phyloP scores from a whole-genome alignment of 2,888 invertebrate species.

The Cheilosia soror region DNA sequence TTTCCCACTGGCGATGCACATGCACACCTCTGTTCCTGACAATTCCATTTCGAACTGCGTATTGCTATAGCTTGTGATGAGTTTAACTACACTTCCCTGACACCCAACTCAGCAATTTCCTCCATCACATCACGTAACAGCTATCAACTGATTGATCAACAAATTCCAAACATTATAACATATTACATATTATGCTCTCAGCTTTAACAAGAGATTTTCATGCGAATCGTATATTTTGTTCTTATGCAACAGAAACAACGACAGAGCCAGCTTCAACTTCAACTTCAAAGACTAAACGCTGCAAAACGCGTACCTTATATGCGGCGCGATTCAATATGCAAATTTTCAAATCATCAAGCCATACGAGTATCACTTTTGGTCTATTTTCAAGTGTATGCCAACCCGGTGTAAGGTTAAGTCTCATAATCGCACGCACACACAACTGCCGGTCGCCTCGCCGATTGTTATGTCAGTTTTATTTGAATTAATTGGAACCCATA shows the following conservation, averaged over 20 bases:
- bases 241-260: constrained; percentile 50
- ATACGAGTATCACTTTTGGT: background rate
- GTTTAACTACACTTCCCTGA: no score
- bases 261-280: background rate
- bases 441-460: background rate
- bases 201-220: constrained; percentile 46
- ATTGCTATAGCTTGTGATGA: no score
- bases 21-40: no score
- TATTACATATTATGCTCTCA: constrained; percentile 13
- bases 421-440: constrained; percentile 32
- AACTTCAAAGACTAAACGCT: constrained; percentile 22
- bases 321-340: constrained; percentile 34
- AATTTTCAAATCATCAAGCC: constrained; percentile 37
- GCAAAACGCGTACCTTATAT: background rate
- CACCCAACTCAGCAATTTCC: background rate
- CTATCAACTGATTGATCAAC: constrained; percentile 63
- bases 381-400: constrained; percentile 46
- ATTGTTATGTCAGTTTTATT: constrained; percentile 47
- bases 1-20: no score
- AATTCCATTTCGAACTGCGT: no score
- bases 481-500: constrained; percentile 40
- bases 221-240: constrained; percentile 56
- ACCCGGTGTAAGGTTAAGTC: constrained; percentile 38
- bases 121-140: constrained; percentile 43
- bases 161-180: constrained; percentile 56